Percentiles rank a stretch among this genome's conserved stretches.
phyloP scores from a whole-genome alignment of 2,113 vertebrate species.

The Mustelus asterias region DNA sequence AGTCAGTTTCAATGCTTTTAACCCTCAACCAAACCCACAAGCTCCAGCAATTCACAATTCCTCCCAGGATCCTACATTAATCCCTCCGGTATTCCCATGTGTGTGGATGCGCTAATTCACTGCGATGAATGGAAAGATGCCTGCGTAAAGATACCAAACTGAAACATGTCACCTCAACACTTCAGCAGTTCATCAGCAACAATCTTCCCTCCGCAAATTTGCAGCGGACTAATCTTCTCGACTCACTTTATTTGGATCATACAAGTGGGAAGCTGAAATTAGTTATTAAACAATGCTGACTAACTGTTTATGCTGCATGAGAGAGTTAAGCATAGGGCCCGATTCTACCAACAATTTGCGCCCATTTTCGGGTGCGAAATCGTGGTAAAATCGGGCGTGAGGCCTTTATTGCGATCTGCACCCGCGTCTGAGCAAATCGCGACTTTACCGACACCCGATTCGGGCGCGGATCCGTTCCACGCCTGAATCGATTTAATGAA shows the following conservation, averaged over 20 bases:
- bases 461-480: no score
- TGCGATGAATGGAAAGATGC: background rate
- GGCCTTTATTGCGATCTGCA: no score
- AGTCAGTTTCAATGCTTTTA: background rate
- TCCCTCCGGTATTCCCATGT: no score
- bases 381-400: no score
- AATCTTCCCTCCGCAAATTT: background rate
- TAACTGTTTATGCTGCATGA: slow-evolving; percentile 15
- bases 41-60: background rate
- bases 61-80: background rate
- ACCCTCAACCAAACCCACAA: background rate
- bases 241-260: background rate
- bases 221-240: background rate
- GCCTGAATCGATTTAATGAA: no score
- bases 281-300: background rate
- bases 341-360: no score
- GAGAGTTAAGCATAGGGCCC: background rate
- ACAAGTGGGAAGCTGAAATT: background rate
- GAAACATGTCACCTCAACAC: background rate
- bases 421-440: no score
- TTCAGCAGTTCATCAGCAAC: background rate
- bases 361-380: no score
- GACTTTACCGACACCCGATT: no score
- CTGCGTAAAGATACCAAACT: background rate
- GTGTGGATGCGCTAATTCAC: background rate